Base-by-base conservation (phyloP, 2,113 vertebrate species). In the Menidia beryllina region DNA sequence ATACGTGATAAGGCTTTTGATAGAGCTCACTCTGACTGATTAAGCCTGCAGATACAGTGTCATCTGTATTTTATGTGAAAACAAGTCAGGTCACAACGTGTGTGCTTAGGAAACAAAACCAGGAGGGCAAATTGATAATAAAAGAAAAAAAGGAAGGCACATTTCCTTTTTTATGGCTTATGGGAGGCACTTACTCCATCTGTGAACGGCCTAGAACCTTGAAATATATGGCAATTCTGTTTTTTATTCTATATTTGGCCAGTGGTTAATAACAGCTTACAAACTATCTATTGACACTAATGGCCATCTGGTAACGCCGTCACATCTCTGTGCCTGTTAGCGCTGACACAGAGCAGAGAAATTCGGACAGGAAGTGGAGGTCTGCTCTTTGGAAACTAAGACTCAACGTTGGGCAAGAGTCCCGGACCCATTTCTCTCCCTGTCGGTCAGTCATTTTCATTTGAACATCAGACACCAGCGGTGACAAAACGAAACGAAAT, bases 271-370 rank as follows among this genome's bases (percentile, higher is more conserved):
- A 81, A 72, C 73, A 72, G 49, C 54, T 65, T 48, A 38, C 47
- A 82, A 87, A 87, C 67, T 79, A 70, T 82, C 68, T 69, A 83
- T 78, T 72, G 84, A 84, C 82, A 82, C 84, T 66, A 87, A 81
- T 72, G 72, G 80, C 86, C 88, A 86, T 88, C 75, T 89, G 86
- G 81, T 62, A 85, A 64, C 68, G 14, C 67, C 79, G 82, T 83
- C 79, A 84, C 83, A 88, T 83, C 72, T 89, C 76, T 76, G 75
- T 76, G 75, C 68, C 75, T 79, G 83, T 68, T 71, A 75, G 69
- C 9, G 64, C 82, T 84, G 81, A 89, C 79, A 77, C 77, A 69
- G 76, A 85, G 84, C 77, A 86, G 85, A 64, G 83, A 89, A 83
- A 83, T 87, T 63, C 66, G 64, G 67, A 81, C 72, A 81, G 71